phyloP scores from a whole-genome alignment of 2,888 invertebrate genomes.

The Diploptera punctata region DNA sequence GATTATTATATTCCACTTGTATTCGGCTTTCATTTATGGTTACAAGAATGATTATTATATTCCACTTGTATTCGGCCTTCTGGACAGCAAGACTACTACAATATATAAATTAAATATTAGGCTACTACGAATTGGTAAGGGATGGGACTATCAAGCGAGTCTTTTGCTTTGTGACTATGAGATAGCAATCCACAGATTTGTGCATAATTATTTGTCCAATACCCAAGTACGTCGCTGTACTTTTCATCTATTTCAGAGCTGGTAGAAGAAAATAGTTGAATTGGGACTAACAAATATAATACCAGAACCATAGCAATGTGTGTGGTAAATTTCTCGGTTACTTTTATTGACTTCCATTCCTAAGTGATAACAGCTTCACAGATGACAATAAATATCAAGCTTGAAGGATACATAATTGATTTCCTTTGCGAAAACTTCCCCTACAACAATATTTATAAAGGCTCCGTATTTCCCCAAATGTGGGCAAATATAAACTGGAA shows the following conservation, averaged over 20 bases:
- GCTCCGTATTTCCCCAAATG: background rate
- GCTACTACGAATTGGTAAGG: background rate
- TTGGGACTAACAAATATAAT: background rate
- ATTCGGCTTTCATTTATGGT: background rate
- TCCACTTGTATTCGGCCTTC: too few relatives aligned
- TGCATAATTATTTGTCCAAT: background rate
- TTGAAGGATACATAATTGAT: background rate
- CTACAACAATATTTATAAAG: too few relatives aligned
- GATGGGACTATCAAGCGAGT: background rate
- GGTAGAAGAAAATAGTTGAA: background rate
- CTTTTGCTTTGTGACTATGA: background rate
- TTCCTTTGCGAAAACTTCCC: background rate
- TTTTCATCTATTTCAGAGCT: background rate
- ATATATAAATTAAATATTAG: background rate
- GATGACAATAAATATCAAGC: too few relatives aligned
- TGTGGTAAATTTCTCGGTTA: background rate
- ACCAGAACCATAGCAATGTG: background rate
- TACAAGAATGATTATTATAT: background rate
- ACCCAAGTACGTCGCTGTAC: background rate
- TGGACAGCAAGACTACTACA: too few relatives aligned
- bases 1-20: background rate
- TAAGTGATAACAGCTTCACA: background rate
- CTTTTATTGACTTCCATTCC: background rate
- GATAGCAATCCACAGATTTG: background rate
- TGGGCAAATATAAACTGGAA: background rate